A percentile compares a stretch with the other conserved stretches of the same genome.
Evolutionary conservation across 2,113 vertebrate species (phyloP).

Genomic region (Phyllostomus hastatus): DNA sequence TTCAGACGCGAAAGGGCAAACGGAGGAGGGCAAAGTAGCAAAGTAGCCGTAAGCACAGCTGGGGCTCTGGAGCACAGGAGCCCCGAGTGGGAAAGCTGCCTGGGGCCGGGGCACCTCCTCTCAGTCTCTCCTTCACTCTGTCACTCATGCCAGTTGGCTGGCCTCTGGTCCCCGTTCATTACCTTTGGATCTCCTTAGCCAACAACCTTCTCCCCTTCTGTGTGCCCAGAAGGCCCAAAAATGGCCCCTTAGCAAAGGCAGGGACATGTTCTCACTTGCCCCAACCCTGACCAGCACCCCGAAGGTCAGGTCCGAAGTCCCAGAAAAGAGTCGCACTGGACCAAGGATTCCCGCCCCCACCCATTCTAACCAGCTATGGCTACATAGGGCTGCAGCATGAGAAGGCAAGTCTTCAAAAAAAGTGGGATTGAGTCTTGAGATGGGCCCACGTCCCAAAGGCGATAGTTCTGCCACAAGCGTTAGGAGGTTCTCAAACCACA

Average conservation of each 20-base stretch:
- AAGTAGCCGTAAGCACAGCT: neutral
- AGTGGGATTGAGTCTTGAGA: neutral
- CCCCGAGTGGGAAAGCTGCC: neutral
- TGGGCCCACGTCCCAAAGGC: neutral
- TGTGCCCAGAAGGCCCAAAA: neutral
- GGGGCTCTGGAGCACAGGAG: neutral
- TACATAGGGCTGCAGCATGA: neutral
- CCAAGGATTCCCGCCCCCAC: neutral
- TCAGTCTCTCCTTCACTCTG: neutral
- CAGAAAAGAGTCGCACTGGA: neutral
- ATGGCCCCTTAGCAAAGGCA: neutral
- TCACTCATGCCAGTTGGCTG: neutral
- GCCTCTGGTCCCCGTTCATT: neutral
- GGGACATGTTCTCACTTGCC: neutral
- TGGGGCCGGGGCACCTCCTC: neutral
- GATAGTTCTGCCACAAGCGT: neutral
- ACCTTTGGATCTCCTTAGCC: neutral
- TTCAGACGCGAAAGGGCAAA: neutral
- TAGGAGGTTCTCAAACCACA: neutral
- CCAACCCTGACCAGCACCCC: neutral
- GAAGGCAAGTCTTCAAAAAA: neutral
- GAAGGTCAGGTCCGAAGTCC: neutral
- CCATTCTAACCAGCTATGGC: neutral
- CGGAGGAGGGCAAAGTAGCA: neutral
- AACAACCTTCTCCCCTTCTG: neutral